Evolutionary conservation across 2,113 vertebrate species (phyloP).

Genomic region (Hemichromis elongatus): DNA sequence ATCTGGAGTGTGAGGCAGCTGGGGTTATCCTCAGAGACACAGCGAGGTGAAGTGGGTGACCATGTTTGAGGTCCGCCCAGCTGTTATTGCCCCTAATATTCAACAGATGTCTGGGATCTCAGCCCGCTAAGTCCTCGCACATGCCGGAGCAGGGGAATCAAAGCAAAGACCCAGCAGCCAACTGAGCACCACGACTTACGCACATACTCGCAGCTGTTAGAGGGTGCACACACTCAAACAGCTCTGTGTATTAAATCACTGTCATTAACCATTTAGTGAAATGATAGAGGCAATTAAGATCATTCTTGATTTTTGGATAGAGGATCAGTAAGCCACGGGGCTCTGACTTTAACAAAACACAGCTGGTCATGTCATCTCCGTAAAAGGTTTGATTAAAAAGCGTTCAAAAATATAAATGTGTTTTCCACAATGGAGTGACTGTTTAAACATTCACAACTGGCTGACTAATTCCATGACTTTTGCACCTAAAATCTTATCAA

Average conservation of each 20-base stretch:
- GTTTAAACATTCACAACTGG: not conserved
- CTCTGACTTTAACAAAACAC: conserved; percentile 23
- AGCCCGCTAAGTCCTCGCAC: conserved; percentile 64
- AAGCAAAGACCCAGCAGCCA: conserved; percentile 47
- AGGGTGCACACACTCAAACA: conserved; percentile 31
- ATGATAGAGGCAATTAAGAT: conserved; percentile 62
- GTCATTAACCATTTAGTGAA: conserved; percentile 66
- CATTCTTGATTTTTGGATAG: conserved; percentile 42
- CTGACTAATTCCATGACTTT: not conserved
- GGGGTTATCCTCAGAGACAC: conserved; percentile 73
- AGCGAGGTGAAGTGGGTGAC: conserved; percentile 74
- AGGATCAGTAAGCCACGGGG: conserved; percentile 7
- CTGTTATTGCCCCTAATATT: conserved; percentile 75
- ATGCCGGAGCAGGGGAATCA: conserved; percentile 61
- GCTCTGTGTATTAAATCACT: conserved; percentile 51
- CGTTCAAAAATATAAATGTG: not conserved
- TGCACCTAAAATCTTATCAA: not conserved
- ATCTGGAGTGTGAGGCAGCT: conserved; percentile 67
- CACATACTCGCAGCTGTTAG: conserved; percentile 33
- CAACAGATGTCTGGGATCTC: conserved; percentile 70
- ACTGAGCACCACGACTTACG: conserved; percentile 6
- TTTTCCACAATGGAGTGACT: not conserved
- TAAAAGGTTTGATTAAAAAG: not conserved
- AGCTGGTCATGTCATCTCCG: not conserved
- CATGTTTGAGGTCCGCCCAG: conserved; percentile 74